Conservation (phyloP, 2,797 vertebrate genomes). For the Arctocebus calabarensis region DNA sequence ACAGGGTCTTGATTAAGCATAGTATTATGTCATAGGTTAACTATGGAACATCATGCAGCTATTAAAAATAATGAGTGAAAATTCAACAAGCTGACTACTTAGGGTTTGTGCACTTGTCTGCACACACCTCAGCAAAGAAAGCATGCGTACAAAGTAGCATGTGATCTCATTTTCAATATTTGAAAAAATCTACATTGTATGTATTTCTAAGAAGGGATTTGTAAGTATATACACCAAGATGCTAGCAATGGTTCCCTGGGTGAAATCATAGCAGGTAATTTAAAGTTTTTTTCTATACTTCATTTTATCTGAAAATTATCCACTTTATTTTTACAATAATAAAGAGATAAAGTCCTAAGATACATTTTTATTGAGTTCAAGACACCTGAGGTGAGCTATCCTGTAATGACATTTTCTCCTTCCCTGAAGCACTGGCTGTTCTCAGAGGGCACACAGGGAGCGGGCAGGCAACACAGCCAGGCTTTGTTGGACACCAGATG, state of each 20-base stretch:
- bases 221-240: not conserved
- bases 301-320: not conserved
- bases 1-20: not conserved
- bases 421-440: not conserved
- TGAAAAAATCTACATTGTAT: not conserved
- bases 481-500: slow-evolving; percentile 52
- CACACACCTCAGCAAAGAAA: not conserved
- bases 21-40: not conserved
- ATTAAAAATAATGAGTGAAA: slow-evolving; percentile 24
- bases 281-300: not conserved
- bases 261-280: not conserved
- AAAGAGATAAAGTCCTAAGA: not conserved
- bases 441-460: not conserved
- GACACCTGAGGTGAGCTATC: not conserved
- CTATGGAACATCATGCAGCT: not conserved
- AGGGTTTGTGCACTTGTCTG: not conserved
- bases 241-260: not conserved
- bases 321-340: slow-evolving; percentile 28
- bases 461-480: not conserved
- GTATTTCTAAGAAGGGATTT: not conserved
- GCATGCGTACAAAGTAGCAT: not conserved
- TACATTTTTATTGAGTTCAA: not conserved
- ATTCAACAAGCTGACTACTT: not conserved
- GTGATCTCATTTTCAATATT: not conserved
- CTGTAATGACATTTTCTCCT: slow-evolving; percentile 12